These are phyloP conservation scores for Axis porcinus DNA, from an alignment of 2,113 vertebrate genomes.

Conservation along the genomic window DNA sequence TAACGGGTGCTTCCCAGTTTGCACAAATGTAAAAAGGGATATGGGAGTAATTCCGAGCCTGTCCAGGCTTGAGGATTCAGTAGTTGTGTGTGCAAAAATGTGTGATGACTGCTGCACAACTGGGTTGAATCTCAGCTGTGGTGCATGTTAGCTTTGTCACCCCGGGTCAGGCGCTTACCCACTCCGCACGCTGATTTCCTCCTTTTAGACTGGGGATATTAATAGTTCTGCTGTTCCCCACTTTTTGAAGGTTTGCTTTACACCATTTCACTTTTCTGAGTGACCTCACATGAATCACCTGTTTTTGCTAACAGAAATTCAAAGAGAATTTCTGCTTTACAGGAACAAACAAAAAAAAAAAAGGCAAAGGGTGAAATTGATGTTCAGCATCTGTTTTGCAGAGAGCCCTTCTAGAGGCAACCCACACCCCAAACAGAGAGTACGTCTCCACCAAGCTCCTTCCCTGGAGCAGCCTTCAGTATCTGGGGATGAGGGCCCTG, in stretches of 20 bases:
- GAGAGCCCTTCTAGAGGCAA: too few relatives aligned
- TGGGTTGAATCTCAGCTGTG: not conserved
- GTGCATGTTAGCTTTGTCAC: not conserved
- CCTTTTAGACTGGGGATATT: not conserved
- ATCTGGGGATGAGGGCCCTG: not conserved
- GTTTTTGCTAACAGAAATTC: not conserved
- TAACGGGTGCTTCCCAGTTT: not conserved
- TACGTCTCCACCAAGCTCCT: not conserved
- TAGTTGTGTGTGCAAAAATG: not conserved
- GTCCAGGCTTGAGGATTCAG: fast-evolving
- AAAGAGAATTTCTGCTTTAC: not conserved
- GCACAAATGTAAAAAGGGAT: not conserved
- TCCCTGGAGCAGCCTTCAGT: not conserved
- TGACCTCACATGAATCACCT: not conserved
- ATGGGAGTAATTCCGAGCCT: not conserved
- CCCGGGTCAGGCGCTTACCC: not conserved
- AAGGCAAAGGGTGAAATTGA: not conserved
- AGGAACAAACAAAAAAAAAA: not conserved
- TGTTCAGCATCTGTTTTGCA: not conserved
- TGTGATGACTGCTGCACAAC: too few relatives aligned
- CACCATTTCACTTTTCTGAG: not conserved
- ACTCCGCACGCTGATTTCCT: not conserved
- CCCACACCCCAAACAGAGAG: not conserved
- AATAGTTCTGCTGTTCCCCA: not conserved
- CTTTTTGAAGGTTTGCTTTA: not conserved